A percentile compares a stretch with the other conserved stretches of the same genome.
phyloP scores from a whole-genome alignment of 2,113 vertebrate genomes.

The Tenrec ecaudatus region DNA sequence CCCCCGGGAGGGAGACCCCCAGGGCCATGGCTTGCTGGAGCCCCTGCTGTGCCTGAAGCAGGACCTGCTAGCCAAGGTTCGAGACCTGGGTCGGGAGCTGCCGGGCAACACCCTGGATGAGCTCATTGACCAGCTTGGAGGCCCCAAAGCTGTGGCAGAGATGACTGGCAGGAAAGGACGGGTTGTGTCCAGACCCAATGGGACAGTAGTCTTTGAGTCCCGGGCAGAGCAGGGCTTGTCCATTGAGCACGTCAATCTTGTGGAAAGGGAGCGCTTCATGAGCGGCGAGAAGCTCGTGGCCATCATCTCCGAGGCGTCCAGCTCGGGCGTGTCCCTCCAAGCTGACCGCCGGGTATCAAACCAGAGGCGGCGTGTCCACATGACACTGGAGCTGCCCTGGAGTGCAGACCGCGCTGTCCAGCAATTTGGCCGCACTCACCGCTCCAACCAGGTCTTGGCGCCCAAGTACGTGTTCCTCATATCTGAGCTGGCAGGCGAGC shows the following conservation, averaged over 20 bases:
- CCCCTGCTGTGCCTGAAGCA: slow-evolving; percentile 94
- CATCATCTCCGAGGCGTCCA: slow-evolving; percentile 98
- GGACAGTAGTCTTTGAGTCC: slow-evolving; percentile 93
- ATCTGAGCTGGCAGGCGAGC: slow-evolving; percentile 96
- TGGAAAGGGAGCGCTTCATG: slow-evolving; percentile 99
- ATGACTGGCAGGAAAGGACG: slow-evolving; percentile 98
- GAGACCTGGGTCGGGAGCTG: slow-evolving; percentile 94
- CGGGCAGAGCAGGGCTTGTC: slow-evolving; percentile 96
- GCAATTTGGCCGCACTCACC: slow-evolving; percentile 98
- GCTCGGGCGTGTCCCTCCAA: slow-evolving; percentile 98
- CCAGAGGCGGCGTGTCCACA: slow-evolving; percentile 95
- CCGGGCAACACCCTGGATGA: slow-evolving; percentile 98
- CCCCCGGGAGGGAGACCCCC: slow-evolving; percentile 79
- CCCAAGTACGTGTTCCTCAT: slow-evolving; percentile 99
- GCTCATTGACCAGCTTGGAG: slow-evolving; percentile 96
- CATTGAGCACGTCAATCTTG: slow-evolving; percentile 98
- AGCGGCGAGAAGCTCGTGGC: slow-evolving; percentile 96
- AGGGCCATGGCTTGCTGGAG: slow-evolving; percentile 77
- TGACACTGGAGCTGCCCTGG: slow-evolving; percentile 98
- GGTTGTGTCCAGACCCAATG: slow-evolving; percentile 91
- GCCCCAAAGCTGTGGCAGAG: slow-evolving; percentile 96
- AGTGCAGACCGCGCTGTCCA: slow-evolving; percentile 98
- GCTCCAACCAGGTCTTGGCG: slow-evolving; percentile 97
- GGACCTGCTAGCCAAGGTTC: slow-evolving; percentile 93
- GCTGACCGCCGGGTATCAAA: slow-evolving; percentile 96